Conservation (phyloP, 2,888 invertebrate genomes). For the Conomelus anceps region DNA sequence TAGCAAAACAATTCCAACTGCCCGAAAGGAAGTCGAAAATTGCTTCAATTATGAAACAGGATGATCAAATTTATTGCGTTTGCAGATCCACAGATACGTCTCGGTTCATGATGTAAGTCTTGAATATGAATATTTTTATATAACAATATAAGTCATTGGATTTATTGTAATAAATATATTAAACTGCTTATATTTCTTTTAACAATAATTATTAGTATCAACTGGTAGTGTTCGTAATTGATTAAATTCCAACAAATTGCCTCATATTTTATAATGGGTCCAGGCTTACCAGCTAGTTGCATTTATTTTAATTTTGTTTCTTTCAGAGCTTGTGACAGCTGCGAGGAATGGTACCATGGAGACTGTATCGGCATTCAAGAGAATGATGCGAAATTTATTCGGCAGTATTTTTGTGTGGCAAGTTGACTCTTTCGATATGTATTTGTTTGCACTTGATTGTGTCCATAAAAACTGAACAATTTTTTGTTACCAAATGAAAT, state of each 20-base stretch:
- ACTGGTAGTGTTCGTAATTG: too few species aligned
- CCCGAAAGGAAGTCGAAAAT: slow-evolving; percentile 88
- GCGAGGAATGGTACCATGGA: slow-evolving; percentile 98
- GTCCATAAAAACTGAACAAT: too few species aligned
- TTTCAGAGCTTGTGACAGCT: slow-evolving; percentile 88
- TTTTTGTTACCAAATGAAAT: too few species aligned
- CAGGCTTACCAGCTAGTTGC: too few species aligned
- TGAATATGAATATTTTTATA: not conserved
- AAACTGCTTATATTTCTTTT: too few species aligned
- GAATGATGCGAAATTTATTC: slow-evolving; percentile 85
- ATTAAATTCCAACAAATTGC: too few species aligned
- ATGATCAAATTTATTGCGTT: slow-evolving; percentile 89
- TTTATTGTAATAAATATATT: too few species aligned
- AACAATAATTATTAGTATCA: too few species aligned
- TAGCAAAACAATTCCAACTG: slow-evolving; percentile 79
- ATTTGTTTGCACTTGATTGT: too few species aligned
- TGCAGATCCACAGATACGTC: slow-evolving; percentile 90
- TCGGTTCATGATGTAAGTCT: slow-evolving; percentile 87
- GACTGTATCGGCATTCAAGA: slow-evolving; percentile 94
- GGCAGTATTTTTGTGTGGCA: slow-evolving; percentile 80
- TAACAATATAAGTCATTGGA: too few species aligned
- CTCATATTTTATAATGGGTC: too few species aligned
- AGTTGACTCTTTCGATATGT: too few species aligned
- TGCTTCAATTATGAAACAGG: slow-evolving; percentile 77
- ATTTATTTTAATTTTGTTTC: slow-evolving; percentile 9